These are phyloP conservation scores for Meliscaeva auricollis DNA, from an alignment of 2,888 invertebrate species.

Conservation along the genomic window DNA sequence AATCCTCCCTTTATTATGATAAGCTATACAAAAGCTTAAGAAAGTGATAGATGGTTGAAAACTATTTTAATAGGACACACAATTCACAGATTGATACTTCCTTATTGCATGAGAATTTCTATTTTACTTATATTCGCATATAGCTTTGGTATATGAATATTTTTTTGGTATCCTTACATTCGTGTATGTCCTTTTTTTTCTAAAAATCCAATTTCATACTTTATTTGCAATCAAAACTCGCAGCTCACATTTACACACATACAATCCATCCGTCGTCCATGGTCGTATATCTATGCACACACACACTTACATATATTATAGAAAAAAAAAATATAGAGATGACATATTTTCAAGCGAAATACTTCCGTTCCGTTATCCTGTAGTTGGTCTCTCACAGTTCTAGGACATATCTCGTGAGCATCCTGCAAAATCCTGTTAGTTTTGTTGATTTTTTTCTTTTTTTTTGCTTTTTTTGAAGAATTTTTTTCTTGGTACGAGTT, in stretches of 20 bases:
- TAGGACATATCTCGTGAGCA: slow-evolving; percentile 65
- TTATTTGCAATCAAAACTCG: slow-evolving; percentile 76
- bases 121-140: slow-evolving; percentile 12
- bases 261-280: slow-evolving; percentile 24
- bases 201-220: slow-evolving; percentile 75
- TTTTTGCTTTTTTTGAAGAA: too few relatives aligned
- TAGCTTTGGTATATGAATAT: neutral
- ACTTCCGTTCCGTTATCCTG: slow-evolving; percentile 21
- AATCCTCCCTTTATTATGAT: slow-evolving; percentile 13
- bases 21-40: slow-evolving; percentile 38
- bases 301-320: neutral
- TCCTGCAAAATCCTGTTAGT: slow-evolving; percentile 73
- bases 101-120: slow-evolving; percentile 65
- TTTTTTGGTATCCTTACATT: slow-evolving; percentile 1
- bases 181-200: slow-evolving; percentile 19
- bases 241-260: slow-evolving; percentile 41
- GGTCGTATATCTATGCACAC: neutral
- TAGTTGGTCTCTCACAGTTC: slow-evolving; percentile 46
- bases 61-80: slow-evolving; percentile 39
- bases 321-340: slow-evolving; percentile 12
- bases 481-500: slow-evolving; percentile 6
- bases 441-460: slow-evolving; percentile 34
- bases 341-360: slow-evolving; percentile 47
- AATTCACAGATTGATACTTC: slow-evolving; percentile 73
- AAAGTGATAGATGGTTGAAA: slow-evolving; percentile 47